Evolutionary conservation across 2,888 invertebrate species (phyloP).

Genomic region (Tiliacea citrago): DNA sequence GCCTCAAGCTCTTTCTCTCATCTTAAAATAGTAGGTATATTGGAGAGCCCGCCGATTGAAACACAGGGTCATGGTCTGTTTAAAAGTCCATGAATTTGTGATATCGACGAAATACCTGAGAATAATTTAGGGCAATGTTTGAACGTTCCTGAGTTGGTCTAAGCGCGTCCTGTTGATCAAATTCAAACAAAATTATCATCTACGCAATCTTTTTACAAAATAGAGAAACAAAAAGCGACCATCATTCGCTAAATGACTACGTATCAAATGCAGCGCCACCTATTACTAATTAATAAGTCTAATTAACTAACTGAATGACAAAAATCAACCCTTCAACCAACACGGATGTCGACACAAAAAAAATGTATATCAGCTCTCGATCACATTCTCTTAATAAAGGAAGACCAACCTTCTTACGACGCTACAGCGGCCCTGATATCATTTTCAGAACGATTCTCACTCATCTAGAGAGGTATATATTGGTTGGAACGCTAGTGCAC

Average conservation of each 20-base stretch:
- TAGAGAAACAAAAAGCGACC: background rate
- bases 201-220: background rate
- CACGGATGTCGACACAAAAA: constrained; percentile 65
- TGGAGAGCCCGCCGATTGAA: background rate
- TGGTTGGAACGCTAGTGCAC: constrained; percentile 71
- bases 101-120: background rate
- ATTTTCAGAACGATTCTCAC: constrained; percentile 82
- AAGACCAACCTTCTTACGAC: constrained; percentile 75
- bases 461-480: constrained; percentile 80
- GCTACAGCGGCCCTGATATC: constrained; percentile 83
- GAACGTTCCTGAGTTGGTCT: background rate
- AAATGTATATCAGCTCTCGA: constrained; percentile 61
- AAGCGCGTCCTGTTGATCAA: background rate
- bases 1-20: background rate
- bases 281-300: background rate
- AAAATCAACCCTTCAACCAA: constrained; percentile 51
- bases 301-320: background rate
- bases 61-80: background rate
- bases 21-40: background rate
- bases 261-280: background rate
- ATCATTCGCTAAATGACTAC: background rate
- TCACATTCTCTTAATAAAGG: constrained; percentile 76
- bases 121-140: background rate
- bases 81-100: background rate
- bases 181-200: background rate